Evolutionary conservation across 2,888 invertebrate species (phyloP).

Genomic region (Agapetus fuscipes): DNA sequence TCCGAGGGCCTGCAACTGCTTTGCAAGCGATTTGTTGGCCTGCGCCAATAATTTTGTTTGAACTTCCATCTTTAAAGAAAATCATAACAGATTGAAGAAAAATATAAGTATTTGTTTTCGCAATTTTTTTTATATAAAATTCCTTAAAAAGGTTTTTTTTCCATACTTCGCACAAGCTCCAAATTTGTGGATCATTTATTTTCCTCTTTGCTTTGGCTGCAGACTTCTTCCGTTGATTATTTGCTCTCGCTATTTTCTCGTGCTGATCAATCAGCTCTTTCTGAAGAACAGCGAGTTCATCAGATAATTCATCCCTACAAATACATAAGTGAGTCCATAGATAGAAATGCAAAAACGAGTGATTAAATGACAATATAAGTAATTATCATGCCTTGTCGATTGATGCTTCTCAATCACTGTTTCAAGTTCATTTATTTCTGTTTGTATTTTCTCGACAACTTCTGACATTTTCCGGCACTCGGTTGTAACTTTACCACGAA

Average conservation of each 20-base stretch:
- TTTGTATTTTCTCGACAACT: constrained; percentile 6
- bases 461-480: constrained; percentile 15
- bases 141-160: not conserved
- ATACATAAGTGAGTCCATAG: too few relatives aligned
- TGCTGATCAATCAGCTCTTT: constrained; percentile 12
- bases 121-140: too few relatives aligned
- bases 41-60: not conserved
- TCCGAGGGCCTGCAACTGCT: not conserved
- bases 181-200: constrained; percentile 12
- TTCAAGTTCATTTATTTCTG: constrained; percentile 7
- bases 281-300: constrained; percentile 9
- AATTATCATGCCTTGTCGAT: constrained; percentile 1
- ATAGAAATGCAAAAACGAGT: too few relatives aligned
- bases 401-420: constrained; percentile 8
- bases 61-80: not conserved
- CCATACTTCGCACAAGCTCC: constrained; percentile 12
- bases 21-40: not conserved
- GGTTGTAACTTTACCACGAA: constrained; percentile 24
- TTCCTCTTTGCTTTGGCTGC: constrained; percentile 8
- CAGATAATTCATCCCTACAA: constrained; percentile 13
- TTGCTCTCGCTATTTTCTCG: constrained; percentile 15
- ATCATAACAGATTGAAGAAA: too few relatives aligned
- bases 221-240: constrained; percentile 6
- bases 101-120: too few relatives aligned
- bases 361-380: not conserved